Percentiles rank a stretch among this genome's conserved stretches.
Evolutionary conservation across 2,888 invertebrate species (phyloP).

Genomic region (Junonia oenone): DNA sequence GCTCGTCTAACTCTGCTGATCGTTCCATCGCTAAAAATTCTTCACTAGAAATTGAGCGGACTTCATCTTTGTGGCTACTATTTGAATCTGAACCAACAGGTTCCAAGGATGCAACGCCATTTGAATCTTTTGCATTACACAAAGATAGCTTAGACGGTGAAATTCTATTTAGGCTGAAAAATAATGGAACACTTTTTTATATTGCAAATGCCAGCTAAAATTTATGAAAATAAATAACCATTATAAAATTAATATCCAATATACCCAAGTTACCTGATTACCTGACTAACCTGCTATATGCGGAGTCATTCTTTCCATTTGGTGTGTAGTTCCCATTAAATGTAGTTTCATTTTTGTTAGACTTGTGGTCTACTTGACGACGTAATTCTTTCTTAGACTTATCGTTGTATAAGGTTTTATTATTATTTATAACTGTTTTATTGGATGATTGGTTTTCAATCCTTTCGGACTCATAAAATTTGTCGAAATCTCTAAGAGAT

Average conservation of each 20-base stretch:
- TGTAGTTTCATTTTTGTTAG: conserved; percentile 50
- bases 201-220: background rate
- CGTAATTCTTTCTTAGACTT: conserved; percentile 52
- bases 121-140: conserved; percentile 58
- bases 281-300: conserved; percentile 90
- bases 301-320: conserved; percentile 82
- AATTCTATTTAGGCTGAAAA: conserved; percentile 64
- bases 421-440: conserved; percentile 47
- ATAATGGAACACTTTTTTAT: background rate
- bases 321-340: conserved; percentile 62
- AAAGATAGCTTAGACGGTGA: conserved; percentile 70
- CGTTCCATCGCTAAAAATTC: conserved; percentile 74
- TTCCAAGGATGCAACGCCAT: conserved; percentile 50
- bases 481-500: conserved; percentile 72
- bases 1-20: conserved; percentile 58
- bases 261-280: conserved; percentile 34
- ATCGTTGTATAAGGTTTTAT: conserved; percentile 41
- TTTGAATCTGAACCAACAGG: conserved; percentile 60
- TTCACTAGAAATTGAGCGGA: conserved; percentile 62
- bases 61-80: conserved; percentile 60
- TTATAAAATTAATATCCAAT: background rate
- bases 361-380: conserved; percentile 52
- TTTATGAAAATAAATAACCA: background rate
- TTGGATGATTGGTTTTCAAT: conserved; percentile 46
- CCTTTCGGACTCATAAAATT: conserved; percentile 66